These are phyloP conservation scores for Pegoplata infirma DNA, from an alignment of 2,888 invertebrate genomes.

Conservation along the genomic window DNA sequence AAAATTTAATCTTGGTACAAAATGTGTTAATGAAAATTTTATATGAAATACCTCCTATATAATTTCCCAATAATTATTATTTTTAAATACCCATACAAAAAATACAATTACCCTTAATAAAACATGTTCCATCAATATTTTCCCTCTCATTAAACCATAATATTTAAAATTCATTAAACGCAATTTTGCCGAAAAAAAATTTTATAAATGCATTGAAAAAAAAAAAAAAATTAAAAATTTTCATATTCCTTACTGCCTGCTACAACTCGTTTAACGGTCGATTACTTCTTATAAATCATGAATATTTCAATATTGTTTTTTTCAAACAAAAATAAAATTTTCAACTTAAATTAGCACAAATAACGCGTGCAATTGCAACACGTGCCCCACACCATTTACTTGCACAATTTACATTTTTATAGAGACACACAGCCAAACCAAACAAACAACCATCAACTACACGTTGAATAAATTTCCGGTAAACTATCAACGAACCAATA, in stretches of 20 bases:
- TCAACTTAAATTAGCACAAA: slow-evolving; percentile 28
- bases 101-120: too few species aligned
- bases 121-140: slow-evolving; percentile 17
- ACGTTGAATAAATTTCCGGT: slow-evolving; percentile 40
- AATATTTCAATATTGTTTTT: neutral
- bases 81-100: too few species aligned
- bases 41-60: too few species aligned
- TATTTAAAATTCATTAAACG: slow-evolving; percentile 24
- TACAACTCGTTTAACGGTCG: slow-evolving; percentile 14
- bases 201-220: slow-evolving; percentile 6
- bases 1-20: too few species aligned
- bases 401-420: neutral
- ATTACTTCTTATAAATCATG: neutral
- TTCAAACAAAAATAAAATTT: slow-evolving; percentile 11
- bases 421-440: neutral
- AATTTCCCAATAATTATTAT: too few species aligned
- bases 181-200: neutral
- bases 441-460: too few species aligned
- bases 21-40: too few species aligned
- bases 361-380: slow-evolving; percentile 32
- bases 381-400: slow-evolving; percentile 19
- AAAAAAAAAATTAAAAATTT: too few species aligned
- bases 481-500: too few species aligned
- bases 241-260: neutral
- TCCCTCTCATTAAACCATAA: neutral